Evolutionary conservation across 1,140 invertebrate genomes (phyloP), one percentile per base, ranked within the genome.

Genomic region (Aphaenogaster floridana): DNA sequence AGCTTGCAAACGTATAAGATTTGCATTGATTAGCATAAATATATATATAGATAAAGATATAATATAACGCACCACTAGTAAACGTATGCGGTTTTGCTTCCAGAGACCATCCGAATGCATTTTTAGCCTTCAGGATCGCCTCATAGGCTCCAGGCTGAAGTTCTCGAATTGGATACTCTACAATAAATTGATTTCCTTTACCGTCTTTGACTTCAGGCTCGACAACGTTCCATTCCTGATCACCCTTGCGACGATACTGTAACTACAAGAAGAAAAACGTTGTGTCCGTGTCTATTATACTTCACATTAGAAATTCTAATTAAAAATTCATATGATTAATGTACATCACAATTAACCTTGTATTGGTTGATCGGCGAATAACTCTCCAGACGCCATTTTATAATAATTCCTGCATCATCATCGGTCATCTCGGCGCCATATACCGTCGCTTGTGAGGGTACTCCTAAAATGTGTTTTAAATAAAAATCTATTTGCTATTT

Each of bases 361-460:
- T 95, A 96, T 83, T 96, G 94, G 13, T 89, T 93, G 17, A 96
- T 95, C 0, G 95, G 95, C 2, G 95, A 94, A 69, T 93, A 96
- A 89, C 96, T 96, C 39, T 96, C 94, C 45, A 96, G 90, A 21
- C 90, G 91, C 96, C 96, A 96, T 17, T 94, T 95, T 1, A 96
- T 80, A 63, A 95, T 95, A 79, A 93, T 61, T 59, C 93, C 93
- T 59, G 94, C 92, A 34, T 93, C 89, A 69, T 95, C 90, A 1
- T 13, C 71, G 5, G 92, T 92, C 9, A 94, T 17, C 59, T 93
- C 86, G 7, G 86, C 90, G 13, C 86, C 77, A 45, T 68, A 77
- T 11, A 95, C 88, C 13, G 36, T 91, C 6, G 94, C 91, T 69
- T 89, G 90, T 7, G 93, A 92, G 3, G 95, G 94, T 45, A 86